Conservation (phyloP, 1,140 invertebrate genomes). For the Brachionus manjavacas region DNA sequence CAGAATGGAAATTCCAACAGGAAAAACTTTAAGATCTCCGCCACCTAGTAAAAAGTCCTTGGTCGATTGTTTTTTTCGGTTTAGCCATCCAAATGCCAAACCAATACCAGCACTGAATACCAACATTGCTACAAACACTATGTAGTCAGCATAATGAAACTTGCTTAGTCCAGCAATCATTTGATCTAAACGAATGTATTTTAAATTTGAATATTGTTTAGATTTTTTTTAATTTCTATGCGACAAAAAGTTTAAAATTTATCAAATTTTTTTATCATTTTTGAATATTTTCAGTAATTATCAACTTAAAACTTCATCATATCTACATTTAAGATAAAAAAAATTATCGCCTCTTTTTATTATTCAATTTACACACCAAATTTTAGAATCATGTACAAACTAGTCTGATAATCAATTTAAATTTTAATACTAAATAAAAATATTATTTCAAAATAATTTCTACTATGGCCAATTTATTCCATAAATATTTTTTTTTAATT, state of each 20-base stretch:
- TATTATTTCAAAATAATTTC: too few species aligned
- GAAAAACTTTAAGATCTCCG: constrained; percentile 45
- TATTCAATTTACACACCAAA: not conserved
- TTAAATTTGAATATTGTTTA: not conserved
- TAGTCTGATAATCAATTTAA: too few species aligned
- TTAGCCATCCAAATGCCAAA: not conserved
- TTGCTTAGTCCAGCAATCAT: not conserved
- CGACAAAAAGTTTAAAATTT: not conserved
- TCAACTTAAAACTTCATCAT: not conserved
- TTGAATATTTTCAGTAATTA: not conserved
- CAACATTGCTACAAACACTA: constrained; percentile 29
- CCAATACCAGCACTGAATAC: constrained; percentile 22
- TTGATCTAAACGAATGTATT: not conserved
- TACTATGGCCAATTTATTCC: too few species aligned
- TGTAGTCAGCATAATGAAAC: constrained; percentile 35
- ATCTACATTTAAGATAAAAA: not conserved
- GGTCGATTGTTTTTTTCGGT: constrained; percentile 23
- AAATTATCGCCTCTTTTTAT: not conserved
- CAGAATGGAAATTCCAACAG: constrained; percentile 54
- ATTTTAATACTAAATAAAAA: too few species aligned
- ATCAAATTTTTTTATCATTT: not conserved
- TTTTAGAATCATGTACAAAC: too few species aligned
- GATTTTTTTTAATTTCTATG: not conserved
- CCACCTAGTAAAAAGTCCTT: constrained; percentile 42
- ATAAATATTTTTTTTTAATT: too few species aligned